Evolutionary conservation across 2,888 invertebrate species (phyloP), one percentile per base, ranked within the genome.

Genomic region (Lithosia quadra): DNA sequence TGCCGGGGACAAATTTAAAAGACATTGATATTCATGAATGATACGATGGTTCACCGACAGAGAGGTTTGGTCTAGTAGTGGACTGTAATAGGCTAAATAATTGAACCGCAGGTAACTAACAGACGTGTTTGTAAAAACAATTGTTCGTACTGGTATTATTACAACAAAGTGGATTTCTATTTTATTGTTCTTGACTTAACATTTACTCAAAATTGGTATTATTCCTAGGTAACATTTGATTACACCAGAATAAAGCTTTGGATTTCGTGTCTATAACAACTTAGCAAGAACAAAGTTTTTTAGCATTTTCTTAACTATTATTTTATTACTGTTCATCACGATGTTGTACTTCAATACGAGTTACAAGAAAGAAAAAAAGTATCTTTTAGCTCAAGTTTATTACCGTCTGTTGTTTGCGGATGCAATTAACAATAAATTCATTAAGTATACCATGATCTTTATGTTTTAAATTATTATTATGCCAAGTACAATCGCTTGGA

Each of bases 311-410:
- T 60, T 55, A 66, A 62, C 59, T 28, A 57, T 73, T 65, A 69
- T 69, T 68, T 73, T 63, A 74, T 69, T 66, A 28, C 24, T 58
- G n/a, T 65, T 74, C 53, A 69, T 69, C 62, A 71, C 58, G 65
- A 66, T 36, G 65, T n/a, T 59, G 67, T 21, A 70, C 63, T 65
- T 73, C 13, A 53, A 60, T 49, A 24, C n/a, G 33, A 62, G 10
- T 68, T 63, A 63, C 68, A 66, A 39, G 62, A 72, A 61, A 67
- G 34, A 28, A 43, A 60, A 43, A 60, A 43, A 58, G 43, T 69
- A 36, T 58, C 18, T n/a, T 58, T 10, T n/a, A 39, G 43, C 15
- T 39, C 36, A 21, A 55, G 36, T 57, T n/a, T n/a, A n/a, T n/a
- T n/a, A n/a, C n/a, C 21, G 21, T 34, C 21, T 28, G 34, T 59